A percentile compares a stretch with the other conserved stretches of the same genome.
These are phyloP conservation scores for Bombyx mori DNA, from an alignment of 1,140 invertebrate genomes.

Conservation along the genomic window ASM3026992v2 NC_085122.1:10466001-10466500, in stretches of 20 bases:
- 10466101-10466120: not conserved
- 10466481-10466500: too few relatives aligned
- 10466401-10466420: too few relatives aligned
- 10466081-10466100: constrained; percentile 4
- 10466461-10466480: too few relatives aligned
- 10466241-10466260: too few relatives aligned
- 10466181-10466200: constrained; percentile 20
- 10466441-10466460: too few relatives aligned
- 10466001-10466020: constrained; percentile 33
- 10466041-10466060: constrained; percentile 30
- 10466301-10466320: constrained; percentile 22
- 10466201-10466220: too few relatives aligned
- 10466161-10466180: constrained; percentile 20
- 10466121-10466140: not conserved
- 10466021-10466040: constrained; percentile 32
- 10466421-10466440: too few relatives aligned
- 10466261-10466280: constrained; percentile 9
- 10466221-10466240: too few relatives aligned
- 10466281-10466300: constrained; percentile 23
- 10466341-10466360: constrained; percentile 12
- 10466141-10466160: constrained; percentile 13
- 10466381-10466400: constrained; percentile 16
- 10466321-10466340: constrained; percentile 16
- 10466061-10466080: constrained; percentile 9
- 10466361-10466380: constrained; percentile 30